A percentile compares a stretch with the other conserved stretches of the same genome.
Conservation (phyloP, 2,113 vertebrate species). For the Centropus bengalensis region DNA sequence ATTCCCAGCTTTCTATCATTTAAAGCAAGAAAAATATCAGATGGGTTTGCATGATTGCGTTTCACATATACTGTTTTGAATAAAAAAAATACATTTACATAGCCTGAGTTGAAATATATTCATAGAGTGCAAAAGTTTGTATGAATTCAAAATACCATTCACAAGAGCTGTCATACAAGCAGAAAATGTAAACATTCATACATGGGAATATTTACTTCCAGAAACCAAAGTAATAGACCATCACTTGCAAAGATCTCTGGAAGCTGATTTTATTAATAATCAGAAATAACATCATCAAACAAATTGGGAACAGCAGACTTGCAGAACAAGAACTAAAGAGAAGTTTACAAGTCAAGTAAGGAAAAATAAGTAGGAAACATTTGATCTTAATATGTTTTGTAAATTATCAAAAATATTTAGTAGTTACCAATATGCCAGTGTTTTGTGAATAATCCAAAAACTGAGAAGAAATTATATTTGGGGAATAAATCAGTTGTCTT, state of each 20-base stretch:
- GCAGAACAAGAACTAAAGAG: neutral
- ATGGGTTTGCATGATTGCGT: neutral
- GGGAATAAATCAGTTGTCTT: neutral
- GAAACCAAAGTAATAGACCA: neutral
- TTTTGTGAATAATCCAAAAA: neutral
- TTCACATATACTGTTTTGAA: neutral
- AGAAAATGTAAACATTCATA: neutral
- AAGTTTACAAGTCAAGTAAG: neutral
- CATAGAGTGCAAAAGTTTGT: neutral
- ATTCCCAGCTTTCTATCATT: neutral
- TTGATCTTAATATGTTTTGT: neutral
- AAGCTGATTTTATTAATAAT: neutral
- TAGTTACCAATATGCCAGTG: neutral
- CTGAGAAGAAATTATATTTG: neutral
- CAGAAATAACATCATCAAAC: neutral
- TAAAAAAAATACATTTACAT: neutral
- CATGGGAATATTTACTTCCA: neutral
- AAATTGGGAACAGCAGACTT: neutral
- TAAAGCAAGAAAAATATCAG: neutral
- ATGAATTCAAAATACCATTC: slow-evolving; percentile 17
- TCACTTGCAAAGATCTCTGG: neutral
- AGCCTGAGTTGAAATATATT: neutral
- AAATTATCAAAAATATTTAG: neutral
- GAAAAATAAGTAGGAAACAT: neutral
- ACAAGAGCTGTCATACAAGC: neutral